Conservation (phyloP, 2,113 vertebrate species). For the Phoxinus phoxinus region DNA sequence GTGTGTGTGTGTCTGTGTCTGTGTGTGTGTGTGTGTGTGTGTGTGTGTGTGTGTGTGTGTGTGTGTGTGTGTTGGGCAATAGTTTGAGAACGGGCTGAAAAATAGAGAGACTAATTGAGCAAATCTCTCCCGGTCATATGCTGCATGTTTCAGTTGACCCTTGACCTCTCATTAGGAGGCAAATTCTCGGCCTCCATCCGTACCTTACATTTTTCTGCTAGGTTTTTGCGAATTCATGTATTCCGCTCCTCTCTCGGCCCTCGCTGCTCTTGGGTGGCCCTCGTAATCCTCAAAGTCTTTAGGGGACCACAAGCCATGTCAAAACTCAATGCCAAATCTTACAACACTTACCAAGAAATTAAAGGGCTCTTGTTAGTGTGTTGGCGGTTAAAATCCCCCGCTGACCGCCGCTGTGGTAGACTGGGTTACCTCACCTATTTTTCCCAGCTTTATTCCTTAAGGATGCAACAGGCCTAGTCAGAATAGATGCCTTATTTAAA, state of each 20-base stretch:
- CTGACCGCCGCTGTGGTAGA: not conserved
- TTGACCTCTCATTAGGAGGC: constrained; percentile 63
- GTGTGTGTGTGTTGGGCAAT: not conserved
- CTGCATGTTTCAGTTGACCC: constrained; percentile 44
- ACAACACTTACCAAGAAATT: constrained; percentile 39
- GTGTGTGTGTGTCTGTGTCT: too few relatives aligned
- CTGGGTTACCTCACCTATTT: not conserved
- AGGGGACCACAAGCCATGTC: constrained; percentile 75
- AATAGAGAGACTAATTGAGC: constrained; percentile 43
- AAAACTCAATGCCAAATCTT: constrained; percentile 71
- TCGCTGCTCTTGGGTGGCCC: constrained; percentile 88
- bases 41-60: too few relatives aligned
- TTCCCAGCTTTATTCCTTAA: constrained; percentile 49
- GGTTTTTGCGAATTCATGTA: constrained; percentile 90
- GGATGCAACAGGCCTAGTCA: constrained; percentile 64
- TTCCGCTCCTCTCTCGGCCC: constrained; percentile 77
- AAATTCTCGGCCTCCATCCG: constrained; percentile 31
- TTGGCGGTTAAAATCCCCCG: constrained; percentile 5
- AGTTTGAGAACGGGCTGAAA: constrained; percentile 59
- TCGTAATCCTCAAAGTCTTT: constrained; percentile 83
- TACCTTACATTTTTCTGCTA: not conserved
- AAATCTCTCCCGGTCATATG: constrained; percentile 43
- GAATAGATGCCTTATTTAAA: not conserved
- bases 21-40: not conserved
- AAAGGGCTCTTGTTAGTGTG: constrained; percentile 35